Percentiles rank a stretch among this genome's conserved stretches.
Evolutionary conservation across 2,113 vertebrate species (phyloP).

Genomic region (Rhadina sibilatrix): DNA sequence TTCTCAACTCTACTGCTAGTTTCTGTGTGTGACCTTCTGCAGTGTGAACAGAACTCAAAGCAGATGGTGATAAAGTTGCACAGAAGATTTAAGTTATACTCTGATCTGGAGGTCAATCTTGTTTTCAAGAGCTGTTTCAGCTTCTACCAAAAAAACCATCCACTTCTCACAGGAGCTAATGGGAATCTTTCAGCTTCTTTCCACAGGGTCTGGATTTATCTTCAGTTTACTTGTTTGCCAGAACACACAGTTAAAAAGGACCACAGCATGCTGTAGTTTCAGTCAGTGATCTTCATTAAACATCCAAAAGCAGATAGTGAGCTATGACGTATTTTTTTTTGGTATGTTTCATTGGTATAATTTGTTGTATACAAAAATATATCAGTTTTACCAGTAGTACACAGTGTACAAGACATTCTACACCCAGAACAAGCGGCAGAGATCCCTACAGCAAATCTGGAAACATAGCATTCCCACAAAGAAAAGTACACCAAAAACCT

Average conservation of each 20-base stretch:
- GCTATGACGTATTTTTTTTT: not conserved
- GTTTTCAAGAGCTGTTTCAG: constrained; percentile 5
- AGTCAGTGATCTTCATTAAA: not conserved
- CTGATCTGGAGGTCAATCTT: constrained; percentile 23
- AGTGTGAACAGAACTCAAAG: not conserved
- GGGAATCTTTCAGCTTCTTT: not conserved
- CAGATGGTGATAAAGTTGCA: constrained; percentile 12
- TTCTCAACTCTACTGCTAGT: not conserved
- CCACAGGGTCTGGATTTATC: not conserved
- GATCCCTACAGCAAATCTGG: not conserved
- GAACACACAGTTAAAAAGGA: not conserved
- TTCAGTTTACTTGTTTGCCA: not conserved
- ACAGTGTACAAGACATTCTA: not conserved
- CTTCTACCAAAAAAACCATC: not conserved
- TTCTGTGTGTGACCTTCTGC: not conserved
- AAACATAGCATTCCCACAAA: not conserved
- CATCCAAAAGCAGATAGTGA: not conserved
- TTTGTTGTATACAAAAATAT: not conserved
- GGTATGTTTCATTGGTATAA: not conserved
- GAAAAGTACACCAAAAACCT: not conserved
- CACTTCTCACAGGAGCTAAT: not conserved
- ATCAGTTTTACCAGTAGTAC: not conserved
- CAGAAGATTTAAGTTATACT: not conserved
- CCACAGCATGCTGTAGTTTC: not conserved
- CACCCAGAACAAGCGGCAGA: not conserved